A percentile compares a stretch with the other conserved stretches of the same genome.
phyloP scores from a whole-genome alignment of 2,888 invertebrate species.

The Ochlodes sylvanus region DNA sequence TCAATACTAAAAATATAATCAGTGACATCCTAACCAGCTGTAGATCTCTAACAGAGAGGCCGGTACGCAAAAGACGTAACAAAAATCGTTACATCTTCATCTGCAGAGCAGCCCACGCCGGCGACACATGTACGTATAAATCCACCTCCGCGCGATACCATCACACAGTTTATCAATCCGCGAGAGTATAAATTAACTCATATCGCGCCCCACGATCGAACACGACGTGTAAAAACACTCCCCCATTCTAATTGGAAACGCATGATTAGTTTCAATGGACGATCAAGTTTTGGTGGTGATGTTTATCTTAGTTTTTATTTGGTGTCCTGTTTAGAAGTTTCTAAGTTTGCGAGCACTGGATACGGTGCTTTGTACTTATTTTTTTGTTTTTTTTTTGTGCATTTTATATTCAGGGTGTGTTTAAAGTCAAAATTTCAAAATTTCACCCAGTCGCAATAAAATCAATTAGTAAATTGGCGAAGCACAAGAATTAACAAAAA shows the following conservation, averaged over 20 bases:
- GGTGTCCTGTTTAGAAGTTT: not conserved
- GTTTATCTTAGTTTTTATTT: constrained; percentile 3
- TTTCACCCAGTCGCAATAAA: no score
- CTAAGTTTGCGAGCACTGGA: not conserved
- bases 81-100: constrained; percentile 44
- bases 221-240: constrained; percentile 44
- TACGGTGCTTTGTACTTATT: not conserved
- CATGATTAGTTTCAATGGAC: constrained; percentile 53
- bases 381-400: not conserved
- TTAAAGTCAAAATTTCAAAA: no score
- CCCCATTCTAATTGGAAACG: constrained; percentile 55
- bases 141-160: constrained; percentile 57
- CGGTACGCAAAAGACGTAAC: constrained; percentile 28
- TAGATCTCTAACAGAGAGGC: constrained; percentile 10
- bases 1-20: not conserved
- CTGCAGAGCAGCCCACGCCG: constrained; percentile 53
- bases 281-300: constrained; percentile 41
- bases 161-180: constrained; percentile 60
- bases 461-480: no score
- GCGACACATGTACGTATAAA: constrained; percentile 55
- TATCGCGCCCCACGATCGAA: constrained; percentile 49
- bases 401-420: no score
- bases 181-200: constrained; percentile 55
- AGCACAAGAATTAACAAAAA: no score
- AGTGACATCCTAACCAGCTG: constrained; percentile 3